phyloP scores from a whole-genome alignment of 2,888 invertebrate species.

The Epinotia ramella region DNA sequence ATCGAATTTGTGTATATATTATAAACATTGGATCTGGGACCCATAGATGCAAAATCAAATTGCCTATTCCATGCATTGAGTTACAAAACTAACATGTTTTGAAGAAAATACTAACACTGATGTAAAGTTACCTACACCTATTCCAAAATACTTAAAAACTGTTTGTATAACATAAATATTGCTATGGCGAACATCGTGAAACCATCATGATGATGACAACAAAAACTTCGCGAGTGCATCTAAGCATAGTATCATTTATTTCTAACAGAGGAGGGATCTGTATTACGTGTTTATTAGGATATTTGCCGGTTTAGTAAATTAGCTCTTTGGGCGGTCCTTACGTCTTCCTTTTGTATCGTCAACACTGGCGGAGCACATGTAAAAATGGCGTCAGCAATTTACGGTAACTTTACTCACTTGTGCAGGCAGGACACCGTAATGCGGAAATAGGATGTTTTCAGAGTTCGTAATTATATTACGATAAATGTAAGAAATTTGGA shows the following conservation, averaged over 20 bases:
- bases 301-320: slow-evolving; percentile 17
- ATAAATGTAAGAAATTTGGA: background rate
- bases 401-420: slow-evolving; percentile 57
- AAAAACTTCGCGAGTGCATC: background rate
- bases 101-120: no score
- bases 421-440: background rate
- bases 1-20: no score
- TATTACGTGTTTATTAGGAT: slow-evolving; percentile 24
- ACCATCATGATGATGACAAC: slow-evolving; percentile 24
- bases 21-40: no score
- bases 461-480: background rate
- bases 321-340: slow-evolving; percentile 55
- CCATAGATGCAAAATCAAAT: background rate
- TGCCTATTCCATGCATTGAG: background rate
- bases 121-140: background rate
- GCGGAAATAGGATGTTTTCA: slow-evolving; percentile 2
- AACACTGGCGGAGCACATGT: slow-evolving; percentile 80
- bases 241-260: background rate
- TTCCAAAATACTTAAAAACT: background rate
- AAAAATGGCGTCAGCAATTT: slow-evolving; percentile 81
- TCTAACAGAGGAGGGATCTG: background rate
- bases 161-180: background rate
- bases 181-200: slow-evolving; percentile 7
- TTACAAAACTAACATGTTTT: background rate
- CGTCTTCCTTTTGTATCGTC: slow-evolving; percentile 66